These are phyloP conservation scores for Psilanteris sp. DNA, from an alignment of 1,140 invertebrate species.

Conservation along the genomic window DNA sequence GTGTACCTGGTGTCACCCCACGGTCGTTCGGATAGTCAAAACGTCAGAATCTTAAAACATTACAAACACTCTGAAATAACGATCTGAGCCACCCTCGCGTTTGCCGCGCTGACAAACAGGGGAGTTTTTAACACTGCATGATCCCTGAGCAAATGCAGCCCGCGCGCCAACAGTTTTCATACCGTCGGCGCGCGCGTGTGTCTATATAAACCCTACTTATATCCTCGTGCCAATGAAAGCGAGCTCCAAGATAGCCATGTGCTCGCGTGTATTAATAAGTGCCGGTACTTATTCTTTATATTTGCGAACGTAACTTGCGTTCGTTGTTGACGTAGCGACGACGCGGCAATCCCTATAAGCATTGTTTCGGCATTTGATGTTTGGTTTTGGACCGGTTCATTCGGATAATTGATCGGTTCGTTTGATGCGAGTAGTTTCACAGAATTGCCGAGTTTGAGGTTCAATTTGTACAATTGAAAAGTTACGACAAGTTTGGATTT, in stretches of 20 bases:
- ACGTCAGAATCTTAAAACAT: conserved; percentile 76
- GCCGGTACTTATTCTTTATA: no score
- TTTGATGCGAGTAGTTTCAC: no score
- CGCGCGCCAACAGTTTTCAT: conserved; percentile 63
- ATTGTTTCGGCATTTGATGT: no score
- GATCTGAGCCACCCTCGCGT: conserved; percentile 70
- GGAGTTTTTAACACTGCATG: conserved; percentile 75
- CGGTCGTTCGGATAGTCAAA: conserved; percentile 70
- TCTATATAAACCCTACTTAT: conserved; percentile 31
- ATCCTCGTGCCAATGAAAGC: conserved; percentile 34
- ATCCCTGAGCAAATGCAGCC: conserved; percentile 73
- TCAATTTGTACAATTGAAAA: no score
- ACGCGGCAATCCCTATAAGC: no score
- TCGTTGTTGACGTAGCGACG: no score
- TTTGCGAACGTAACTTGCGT: no score
- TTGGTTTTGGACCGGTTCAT: no score
- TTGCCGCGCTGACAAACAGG: conserved; percentile 71
- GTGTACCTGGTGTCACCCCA: conserved; percentile 61
- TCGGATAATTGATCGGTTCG: no score
- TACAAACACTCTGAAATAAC: conserved; percentile 76
- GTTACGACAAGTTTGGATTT: no score
- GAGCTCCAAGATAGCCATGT: conserved; percentile 57
- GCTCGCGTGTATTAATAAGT: conserved; percentile 35
- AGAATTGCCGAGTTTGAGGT: no score
- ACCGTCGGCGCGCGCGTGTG: conserved; percentile 44